Evolutionary conservation across 1,140 invertebrate species (phyloP), one percentile per base, ranked within the genome.

Genomic region (Drosophila orosa): DNA sequence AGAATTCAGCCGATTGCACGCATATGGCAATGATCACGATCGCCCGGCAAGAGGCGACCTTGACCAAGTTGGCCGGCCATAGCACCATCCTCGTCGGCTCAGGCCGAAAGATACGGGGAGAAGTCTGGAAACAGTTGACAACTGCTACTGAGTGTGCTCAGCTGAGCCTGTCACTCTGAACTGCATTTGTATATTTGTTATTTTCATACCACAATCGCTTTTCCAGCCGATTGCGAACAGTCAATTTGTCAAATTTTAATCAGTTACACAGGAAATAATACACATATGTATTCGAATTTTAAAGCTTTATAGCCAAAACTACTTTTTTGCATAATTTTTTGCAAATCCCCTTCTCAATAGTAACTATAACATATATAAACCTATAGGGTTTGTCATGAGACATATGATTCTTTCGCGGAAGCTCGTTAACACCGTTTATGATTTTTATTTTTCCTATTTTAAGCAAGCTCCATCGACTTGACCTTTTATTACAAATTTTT

Each of bases 81-180:
- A 55, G n/a, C 19, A 24, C 35, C 44, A 15, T 37, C 19, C 42
- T n/a, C 42, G 5, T 12, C 8, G 22, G 40, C 24, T 24, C 31
- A 45, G 17, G 19, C 22, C 31, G 33, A 44, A 68, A 44, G 27
- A 44, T 24, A 39, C 29, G 13, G n/a, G n/a, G 19, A 69, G 25
- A 22, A 44, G 55, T 71, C 67, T 69, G 29, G 31, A 69, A 72
- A 40, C 68, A 72, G n/a, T 39, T 71, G 35, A 9, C 44, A 68
- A 27, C 45, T 42, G 60, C 12, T 19, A 35, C 24, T 6, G 31
- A 24, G 63, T 62, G 31, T 29, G n/a, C 25, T 44, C 58, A 67
- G 58, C 58, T 67, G 63, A 15, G 19, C 17, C 22, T 40, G 24
- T 5, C 39, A 42, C 6, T 10, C 31, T 22, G 10, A 17, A 3